Base-by-base conservation (phyloP, 2,797 vertebrate genomes). In the Sebastes vulpes region DNA sequence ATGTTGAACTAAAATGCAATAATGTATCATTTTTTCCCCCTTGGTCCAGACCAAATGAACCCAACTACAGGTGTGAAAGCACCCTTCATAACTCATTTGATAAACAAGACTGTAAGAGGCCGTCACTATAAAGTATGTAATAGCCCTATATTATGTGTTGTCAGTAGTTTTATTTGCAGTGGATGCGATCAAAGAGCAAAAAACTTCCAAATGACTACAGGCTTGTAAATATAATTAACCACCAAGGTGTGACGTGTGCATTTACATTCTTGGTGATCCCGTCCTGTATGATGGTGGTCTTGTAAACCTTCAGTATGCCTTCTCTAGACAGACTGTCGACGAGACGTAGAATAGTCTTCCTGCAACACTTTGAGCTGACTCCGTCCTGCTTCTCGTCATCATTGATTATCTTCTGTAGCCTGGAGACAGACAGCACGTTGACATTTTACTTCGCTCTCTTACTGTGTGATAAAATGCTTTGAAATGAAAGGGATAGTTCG, bases 401-500 rank as follows among this genome's bases (percentile, higher is more conserved):
- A 83, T 96, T 96, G 65, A 99, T 97, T 93, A 98, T 97, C 91
- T 97, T 99, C 94, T 98, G 98, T n/a, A 99, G 95, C 57, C 99
- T 99, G 77, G n/a, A 59, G 29, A 31, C 11, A 67, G 11, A 73
- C 9, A 6, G 20, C 18, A 18, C 0, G 1, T 26, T 61, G 7
- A 25, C 1, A 6, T 60, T 6, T 14, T 3, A 9, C 1, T 10
- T 28, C 16, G 3, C n/a, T 28, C 7, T 48, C 20, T 38, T 2
- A n/a, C 0, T 4, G 6, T 1, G 6, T 1, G 7, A 57, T 6
- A 16, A 63, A 56, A 58, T 10, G 8, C 5, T 50, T 57, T 35
- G 2, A 20, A 31, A 61, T 54, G 0, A 9, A 50, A 63, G 60
- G 4, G 59, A 25, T 25, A 25, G 21, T 63, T 25, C 4, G 1